A percentile compares a stretch with the other conserved stretches of the same genome.
Evolutionary conservation across 2,888 invertebrate species (phyloP).

Genomic region (Conomelus anceps): DNA sequence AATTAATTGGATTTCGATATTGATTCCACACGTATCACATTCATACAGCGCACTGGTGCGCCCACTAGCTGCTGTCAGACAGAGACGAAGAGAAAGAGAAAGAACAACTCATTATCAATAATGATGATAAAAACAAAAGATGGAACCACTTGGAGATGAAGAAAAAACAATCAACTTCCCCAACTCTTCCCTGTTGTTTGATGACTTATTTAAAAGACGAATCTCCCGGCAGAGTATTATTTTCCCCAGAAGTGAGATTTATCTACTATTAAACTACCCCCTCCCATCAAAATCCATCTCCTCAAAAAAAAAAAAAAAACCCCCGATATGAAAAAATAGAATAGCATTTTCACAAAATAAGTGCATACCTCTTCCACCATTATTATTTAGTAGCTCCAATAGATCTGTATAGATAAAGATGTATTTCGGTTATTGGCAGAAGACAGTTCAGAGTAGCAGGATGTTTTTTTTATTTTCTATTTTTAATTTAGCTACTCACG

Average conservation of each 20-base stretch:
- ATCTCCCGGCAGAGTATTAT: not conserved
- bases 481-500: not conserved
- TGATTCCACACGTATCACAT: not conserved
- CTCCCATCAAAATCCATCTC: too few species aligned
- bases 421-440: not conserved
- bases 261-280: not conserved
- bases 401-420: not conserved
- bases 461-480: not conserved
- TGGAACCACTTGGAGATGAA: not conserved
- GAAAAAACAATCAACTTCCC: not conserved
- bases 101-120: not conserved
- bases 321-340: not conserved
- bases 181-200: not conserved
- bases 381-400: not conserved
- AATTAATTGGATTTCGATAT: not conserved
- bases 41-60: not conserved
- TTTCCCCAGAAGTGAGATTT: not conserved
- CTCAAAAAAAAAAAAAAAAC: too few species aligned
- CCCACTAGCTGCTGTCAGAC: not conserved
- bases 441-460: not conserved
- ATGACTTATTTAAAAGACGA: not conserved
- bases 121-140: not conserved
- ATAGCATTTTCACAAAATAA: not conserved
- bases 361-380: not conserved
- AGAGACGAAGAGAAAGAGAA: not conserved